Evolutionary conservation across 2,888 invertebrate species (phyloP).

Genomic region (Omphaloscelis lunosa): DNA sequence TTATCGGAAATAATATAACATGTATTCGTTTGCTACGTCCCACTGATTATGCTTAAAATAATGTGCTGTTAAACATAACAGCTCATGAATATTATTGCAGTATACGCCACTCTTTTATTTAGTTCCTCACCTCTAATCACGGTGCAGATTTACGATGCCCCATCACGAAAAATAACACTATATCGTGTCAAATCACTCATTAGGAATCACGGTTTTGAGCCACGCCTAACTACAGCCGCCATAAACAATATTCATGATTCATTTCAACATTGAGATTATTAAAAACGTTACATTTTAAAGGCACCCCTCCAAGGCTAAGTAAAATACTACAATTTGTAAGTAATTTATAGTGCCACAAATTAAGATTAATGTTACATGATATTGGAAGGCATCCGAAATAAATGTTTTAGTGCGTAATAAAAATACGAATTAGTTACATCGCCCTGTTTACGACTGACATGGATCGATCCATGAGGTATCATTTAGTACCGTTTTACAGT

Average conservation of each 20-base stretch:
- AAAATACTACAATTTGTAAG: constrained; percentile 61
- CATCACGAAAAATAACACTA: constrained; percentile 36
- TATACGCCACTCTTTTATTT: constrained; percentile 11
- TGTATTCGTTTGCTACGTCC: constrained; percentile 8
- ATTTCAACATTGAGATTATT: constrained; percentile 35
- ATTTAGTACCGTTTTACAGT: constrained; percentile 22
- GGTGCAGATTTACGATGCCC: constrained; percentile 34
- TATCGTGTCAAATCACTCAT: constrained; percentile 41
- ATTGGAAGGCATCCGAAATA: constrained; percentile 59
- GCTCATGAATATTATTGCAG: constrained; percentile 23
- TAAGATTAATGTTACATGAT: constrained; percentile 64
- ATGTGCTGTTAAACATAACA: constrained; percentile 35
- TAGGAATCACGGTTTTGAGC: constrained; percentile 20
- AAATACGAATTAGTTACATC: constrained; percentile 54
- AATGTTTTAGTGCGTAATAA: constrained; percentile 57
- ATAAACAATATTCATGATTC: constrained; percentile 33
- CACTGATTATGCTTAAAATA: constrained; percentile 18
- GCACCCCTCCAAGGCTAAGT: constrained; percentile 49
- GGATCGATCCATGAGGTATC: constrained; percentile 34
- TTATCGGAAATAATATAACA: constrained; percentile 22
- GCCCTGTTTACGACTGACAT: constrained; percentile 49
- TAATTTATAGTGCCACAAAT: constrained; percentile 64
- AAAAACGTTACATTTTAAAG: constrained; percentile 45
- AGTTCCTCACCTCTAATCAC: constrained; percentile 34
- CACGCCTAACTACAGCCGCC: constrained; percentile 49